Percentiles rank a stretch among this genome's conserved stretches.
Evolutionary conservation across 2,888 invertebrate species (phyloP).

Genomic region (Xiphydria camelus): DNA sequence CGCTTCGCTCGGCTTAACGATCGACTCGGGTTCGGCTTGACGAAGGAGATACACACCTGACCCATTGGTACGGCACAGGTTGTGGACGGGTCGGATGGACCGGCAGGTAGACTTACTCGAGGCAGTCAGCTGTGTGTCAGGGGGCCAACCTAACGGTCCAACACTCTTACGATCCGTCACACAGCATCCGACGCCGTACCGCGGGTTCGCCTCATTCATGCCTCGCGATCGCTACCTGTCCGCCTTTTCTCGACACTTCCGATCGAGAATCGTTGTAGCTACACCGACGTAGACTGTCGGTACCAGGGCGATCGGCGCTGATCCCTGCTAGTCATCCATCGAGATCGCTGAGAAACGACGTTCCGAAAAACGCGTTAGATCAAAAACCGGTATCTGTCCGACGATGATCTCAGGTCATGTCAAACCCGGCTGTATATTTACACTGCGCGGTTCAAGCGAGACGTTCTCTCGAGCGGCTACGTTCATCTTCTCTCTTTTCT

Average conservation of each 20-base stretch:
- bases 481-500: too few species aligned
- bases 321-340: too few species aligned
- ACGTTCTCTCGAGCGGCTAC: too few species aligned
- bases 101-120: constrained; percentile 22
- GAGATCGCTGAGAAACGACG: too few species aligned
- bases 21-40: background rate
- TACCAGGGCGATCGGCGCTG: too few species aligned
- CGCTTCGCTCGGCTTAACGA: background rate
- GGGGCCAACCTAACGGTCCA: constrained; percentile 52
- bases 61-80: constrained; percentile 33
- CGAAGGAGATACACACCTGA: constrained; percentile 27
- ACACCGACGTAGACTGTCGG: too few species aligned
- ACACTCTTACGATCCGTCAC: constrained; percentile 26
- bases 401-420: too few species aligned
- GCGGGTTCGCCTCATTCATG: constrained; percentile 2
- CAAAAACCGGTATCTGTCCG: too few species aligned
- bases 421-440: too few species aligned
- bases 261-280: background rate
- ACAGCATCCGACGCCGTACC: constrained; percentile 32
- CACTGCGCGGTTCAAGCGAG: too few species aligned
- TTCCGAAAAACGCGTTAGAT: too few species aligned
- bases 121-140: constrained; percentile 46
- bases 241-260: background rate
- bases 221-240: background rate
- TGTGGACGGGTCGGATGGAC: constrained; percentile 12